Evolutionary conservation across 2,113 vertebrate species (phyloP), one percentile per base, ranked within the genome.

Genomic region (Dasyornis broadbenti): DNA sequence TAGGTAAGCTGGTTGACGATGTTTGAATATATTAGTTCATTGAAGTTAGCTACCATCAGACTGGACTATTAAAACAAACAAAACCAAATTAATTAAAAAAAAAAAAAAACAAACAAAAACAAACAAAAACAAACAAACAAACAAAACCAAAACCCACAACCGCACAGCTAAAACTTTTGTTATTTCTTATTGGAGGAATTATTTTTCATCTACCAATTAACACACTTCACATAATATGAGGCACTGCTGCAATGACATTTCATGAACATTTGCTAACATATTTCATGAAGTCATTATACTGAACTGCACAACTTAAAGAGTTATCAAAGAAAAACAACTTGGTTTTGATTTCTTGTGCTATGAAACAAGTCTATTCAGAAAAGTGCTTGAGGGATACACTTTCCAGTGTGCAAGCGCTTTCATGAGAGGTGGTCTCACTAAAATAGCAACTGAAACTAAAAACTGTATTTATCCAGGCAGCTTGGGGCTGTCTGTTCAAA

Each of bases 371-470:
- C 78, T 64, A 56, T 84, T 94, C 69, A 96, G 80, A 22, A 66
- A 83, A 97, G 49, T 63, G 93, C 91, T 96, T 1, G 24, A 91
- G 84, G 87, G 75, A 42, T 68, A 82, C 45, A 27, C 66, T 91
- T 81, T 57, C 59, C 63, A 92, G 66, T 18, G 63, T 44, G 83
- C 35, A 79, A 92, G 92, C 45, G 66, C 83, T 82, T 96, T 97
- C 89, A 86, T 61, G 79, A 95, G 91, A 96, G 89, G 90, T 93
- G 93, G 95, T 94, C 94, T 93, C 75, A 77, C 82, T 88, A 54
- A 95, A 95, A 95, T 50, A 95, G 91, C 54, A 90, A 94, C 49
- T 90, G 93, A 96, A 94, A 95, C 87, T 79, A 47, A 95, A 95
- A 80, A 17, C 50, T 3, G 78, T 92, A 88, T 94, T 97, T 94